phyloP scores from a whole-genome alignment of 2,888 invertebrate species.

The Odontomyia ornata region DNA sequence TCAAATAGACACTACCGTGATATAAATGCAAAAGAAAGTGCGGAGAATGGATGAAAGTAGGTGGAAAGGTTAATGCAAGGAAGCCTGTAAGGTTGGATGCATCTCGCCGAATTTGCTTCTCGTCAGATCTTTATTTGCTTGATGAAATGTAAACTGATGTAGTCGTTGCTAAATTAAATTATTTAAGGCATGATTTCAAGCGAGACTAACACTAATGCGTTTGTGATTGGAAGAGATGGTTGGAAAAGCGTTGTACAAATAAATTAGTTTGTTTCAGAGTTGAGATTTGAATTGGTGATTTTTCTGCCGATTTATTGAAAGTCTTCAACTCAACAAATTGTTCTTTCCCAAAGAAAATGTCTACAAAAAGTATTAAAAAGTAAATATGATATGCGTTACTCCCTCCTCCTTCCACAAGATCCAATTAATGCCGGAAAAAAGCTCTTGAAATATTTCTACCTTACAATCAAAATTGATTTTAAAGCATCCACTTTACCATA shows the following conservation, averaged over 20 bases:
- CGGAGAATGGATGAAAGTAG: background rate
- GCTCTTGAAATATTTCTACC: too few species aligned
- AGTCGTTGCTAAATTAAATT: constrained; percentile 8
- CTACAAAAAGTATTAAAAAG: too few species aligned
- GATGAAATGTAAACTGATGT: constrained; percentile 20
- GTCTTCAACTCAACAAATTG: too few species aligned
- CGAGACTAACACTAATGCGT: constrained; percentile 11
- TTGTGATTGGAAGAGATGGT: background rate
- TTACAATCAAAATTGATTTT: constrained; percentile 16
- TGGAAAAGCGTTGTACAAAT: background rate
- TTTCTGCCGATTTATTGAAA: too few species aligned
- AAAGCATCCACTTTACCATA: background rate
- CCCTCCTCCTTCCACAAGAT: too few species aligned
- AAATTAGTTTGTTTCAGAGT: too few species aligned
- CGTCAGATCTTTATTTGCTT: too few species aligned
- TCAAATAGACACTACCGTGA: background rate
- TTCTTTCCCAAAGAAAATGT: too few species aligned
- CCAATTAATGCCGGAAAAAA: too few species aligned
- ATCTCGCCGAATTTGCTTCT: too few species aligned
- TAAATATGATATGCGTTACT: too few species aligned
- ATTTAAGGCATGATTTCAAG: constrained; percentile 26
- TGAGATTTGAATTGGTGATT: too few species aligned
- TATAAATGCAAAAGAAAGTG: background rate
- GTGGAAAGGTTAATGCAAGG: constrained; percentile 3
- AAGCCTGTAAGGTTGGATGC: background rate